Percentiles rank a stretch among this genome's conserved stretches.
These are phyloP conservation scores for Meiosimyza decipiens DNA, from an alignment of 2,888 invertebrate genomes.

Conservation along the genomic window DNA sequence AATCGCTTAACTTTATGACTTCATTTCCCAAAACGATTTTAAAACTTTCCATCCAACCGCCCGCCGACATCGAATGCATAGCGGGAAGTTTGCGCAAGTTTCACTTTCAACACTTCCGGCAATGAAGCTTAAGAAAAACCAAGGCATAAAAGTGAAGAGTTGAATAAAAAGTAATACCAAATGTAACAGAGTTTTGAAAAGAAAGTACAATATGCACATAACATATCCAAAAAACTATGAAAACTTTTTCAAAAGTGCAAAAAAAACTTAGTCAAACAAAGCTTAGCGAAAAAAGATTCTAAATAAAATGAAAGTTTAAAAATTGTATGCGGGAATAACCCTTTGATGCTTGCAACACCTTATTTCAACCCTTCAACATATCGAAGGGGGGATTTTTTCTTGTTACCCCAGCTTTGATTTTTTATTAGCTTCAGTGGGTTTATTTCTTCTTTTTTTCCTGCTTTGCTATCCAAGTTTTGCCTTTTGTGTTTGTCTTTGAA, in stretches of 20 bases:
- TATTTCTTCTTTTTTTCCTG: no score
- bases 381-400: not conserved
- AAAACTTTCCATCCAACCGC: constrained; percentile 2
- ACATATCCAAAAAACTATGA: not conserved
- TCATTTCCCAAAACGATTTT: constrained; percentile 29
- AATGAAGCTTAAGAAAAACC: not conserved
- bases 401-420: not conserved
- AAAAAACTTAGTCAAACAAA: not conserved
- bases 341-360: no score
- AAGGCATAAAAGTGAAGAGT: not conserved
- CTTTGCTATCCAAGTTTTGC: no score
- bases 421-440: not conserved
- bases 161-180: not conserved
- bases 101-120: constrained; percentile 28
- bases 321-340: not conserved
- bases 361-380: no score
- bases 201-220: constrained; percentile 7
- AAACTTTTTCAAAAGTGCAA: constrained; percentile 15
- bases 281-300: no score
- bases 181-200: not conserved
- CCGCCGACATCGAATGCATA: not conserved
- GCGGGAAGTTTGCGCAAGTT: constrained; percentile 22
- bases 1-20: constrained; percentile 23
- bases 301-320: not conserved
- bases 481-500: constrained; percentile 26